Evolutionary conservation across 2,888 invertebrate species (phyloP).

Genomic region (Sycophila texana): DNA sequence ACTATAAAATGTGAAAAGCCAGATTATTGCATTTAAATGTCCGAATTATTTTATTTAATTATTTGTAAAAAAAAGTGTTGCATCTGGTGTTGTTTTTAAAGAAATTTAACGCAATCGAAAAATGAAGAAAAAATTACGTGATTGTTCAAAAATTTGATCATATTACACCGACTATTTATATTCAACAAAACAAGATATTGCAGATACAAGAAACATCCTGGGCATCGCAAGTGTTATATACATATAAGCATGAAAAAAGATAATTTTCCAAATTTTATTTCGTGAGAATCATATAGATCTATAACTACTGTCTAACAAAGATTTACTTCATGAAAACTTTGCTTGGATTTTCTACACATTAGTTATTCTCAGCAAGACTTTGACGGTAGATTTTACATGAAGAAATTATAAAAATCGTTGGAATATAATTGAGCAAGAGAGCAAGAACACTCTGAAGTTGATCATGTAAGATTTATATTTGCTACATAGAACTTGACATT

Average conservation of each 20-base stretch:
- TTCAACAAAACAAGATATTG: conserved; percentile 20
- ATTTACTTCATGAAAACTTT: conserved; percentile 39
- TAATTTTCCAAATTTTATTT: conserved; percentile 22
- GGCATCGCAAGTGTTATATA: neutral
- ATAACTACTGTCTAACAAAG: conserved; percentile 41
- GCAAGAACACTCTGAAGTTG: conserved; percentile 22
- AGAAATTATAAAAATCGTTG: conserved; percentile 21
- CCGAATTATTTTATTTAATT: conserved; percentile 33
- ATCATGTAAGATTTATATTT: conserved; percentile 52
- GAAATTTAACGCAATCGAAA: conserved; percentile 32
- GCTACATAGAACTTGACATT: conserved; percentile 38
- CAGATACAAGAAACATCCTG: conserved; percentile 18
- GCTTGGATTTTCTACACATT: conserved; percentile 44
- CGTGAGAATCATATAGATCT: conserved; percentile 17
- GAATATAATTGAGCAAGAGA: conserved; percentile 9
- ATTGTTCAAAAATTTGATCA: neutral
- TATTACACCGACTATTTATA: conserved; percentile 28
- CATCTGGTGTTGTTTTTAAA: conserved; percentile 30
- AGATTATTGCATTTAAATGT: conserved; percentile 47
- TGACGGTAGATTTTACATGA: conserved; percentile 53
- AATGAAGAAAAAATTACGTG: neutral
- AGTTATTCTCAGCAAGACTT: conserved; percentile 32
- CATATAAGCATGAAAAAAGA: conserved; percentile 1
- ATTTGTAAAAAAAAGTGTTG: conserved; percentile 1
- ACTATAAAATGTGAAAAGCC: conserved; percentile 41